Base-by-base conservation (phyloP, 2,113 vertebrate species). In the Mesembrinibis cayennensis region DNA sequence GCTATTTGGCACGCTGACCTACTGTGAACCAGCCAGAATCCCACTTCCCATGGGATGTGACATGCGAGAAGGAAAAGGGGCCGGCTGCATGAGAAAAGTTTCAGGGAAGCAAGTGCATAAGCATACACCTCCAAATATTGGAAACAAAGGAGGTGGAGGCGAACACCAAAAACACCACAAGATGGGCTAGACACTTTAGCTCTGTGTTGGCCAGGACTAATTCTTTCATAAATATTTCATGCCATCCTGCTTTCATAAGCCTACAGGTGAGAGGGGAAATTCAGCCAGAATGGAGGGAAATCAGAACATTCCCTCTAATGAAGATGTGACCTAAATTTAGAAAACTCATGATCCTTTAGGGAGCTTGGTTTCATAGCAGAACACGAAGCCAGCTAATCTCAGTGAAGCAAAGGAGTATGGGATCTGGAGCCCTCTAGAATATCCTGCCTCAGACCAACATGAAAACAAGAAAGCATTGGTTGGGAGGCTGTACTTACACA, bases 11-110 rank as follows among this genome's bases (percentile, higher is more conserved):
- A 56, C 0, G 0, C 3, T 30, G 32, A 49, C 25, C 23, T 34
- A 17, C 38, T 67, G 15, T 2, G 6, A 82, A 53, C 19, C 0
- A 0, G 18, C 5, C 44, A 52, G 55, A 40, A 53, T 38, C 26
- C 22, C 26, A 26, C n/a, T 36, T 71, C 20, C 32, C 11, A 9
- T 27, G 22, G 42, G 25, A 74, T 79, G 22, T 55, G 65, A 82
- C 50, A 50, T 0, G 2, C 21, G 18, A 50, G 56, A 71, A 67
- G 17, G 17, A 71, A 87, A 62, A 84, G 4, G 12, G 16, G 7
- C 10, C 2, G 3, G 6, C 12, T 69, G 18, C 6, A 0, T 40
- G 26, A 55, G 16, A 21, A 2, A 32, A 36, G 2, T 63, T 93
- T 82, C 23, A 59, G 26, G 17, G 47, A 80, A 82, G 15, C 6